Base-by-base conservation (phyloP, 2,797 vertebrate genomes). In the Sebastes itinus region DNA sequence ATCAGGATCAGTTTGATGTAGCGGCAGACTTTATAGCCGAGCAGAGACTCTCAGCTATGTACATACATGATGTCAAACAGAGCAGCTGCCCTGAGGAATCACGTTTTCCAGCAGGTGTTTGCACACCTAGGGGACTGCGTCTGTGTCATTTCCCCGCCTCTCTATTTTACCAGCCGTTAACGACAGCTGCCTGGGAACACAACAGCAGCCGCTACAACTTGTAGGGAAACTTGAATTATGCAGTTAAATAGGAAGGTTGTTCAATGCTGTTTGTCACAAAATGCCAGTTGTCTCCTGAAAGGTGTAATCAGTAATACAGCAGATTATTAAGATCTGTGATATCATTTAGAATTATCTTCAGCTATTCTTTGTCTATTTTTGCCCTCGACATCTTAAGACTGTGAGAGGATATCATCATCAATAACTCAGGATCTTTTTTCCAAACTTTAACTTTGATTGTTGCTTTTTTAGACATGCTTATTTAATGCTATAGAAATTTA, bases 21-120 rank as follows among this genome's bases (percentile, higher is more conserved):
- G 25, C 56, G 7, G 12, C 16, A 65, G 66, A 76, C 30, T 23
- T 11, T 22, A 32, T 30, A 23, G 38, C 14, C 20, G 0, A 16
- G 13, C 58, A 2, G 13, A 23, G 20, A 61, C 58, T 82, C 63
- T 60, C 16, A 46, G 72, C 63, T 81, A 65, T 84, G 80, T 69
- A 77, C 77, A 86, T 63, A 67, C 84, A 72, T 30, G 42, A 84
- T 72, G 78, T 71, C 73, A 80, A 77, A 83, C 66, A 67, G 78
- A 88, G 80, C 91, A 93, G 92, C 90, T 92, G 90, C 84, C 72
- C 49, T n/a, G n/a, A 79, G 83, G 81, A 91, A 81, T 94, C 87
- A 87, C 60, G 63, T 90, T 91, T 89, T 90, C 82, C 89, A 92
- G 88, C 93, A 94, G 93, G 93, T 94, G 94, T 77, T 75, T 60